Conservation (phyloP, 2,797 vertebrate genomes). For the Lithobates pipiens region DNA sequence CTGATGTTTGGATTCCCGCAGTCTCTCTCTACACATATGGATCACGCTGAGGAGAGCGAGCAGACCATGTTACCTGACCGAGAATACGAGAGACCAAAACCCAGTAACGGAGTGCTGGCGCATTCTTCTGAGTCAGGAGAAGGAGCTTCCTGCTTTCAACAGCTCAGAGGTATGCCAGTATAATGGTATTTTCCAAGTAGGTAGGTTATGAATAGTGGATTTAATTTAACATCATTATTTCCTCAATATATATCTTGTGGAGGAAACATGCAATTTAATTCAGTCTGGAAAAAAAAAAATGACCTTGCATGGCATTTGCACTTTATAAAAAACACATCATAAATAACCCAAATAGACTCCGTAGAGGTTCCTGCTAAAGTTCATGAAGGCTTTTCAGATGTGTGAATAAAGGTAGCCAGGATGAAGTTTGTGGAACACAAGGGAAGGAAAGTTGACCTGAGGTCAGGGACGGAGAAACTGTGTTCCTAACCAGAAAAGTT, state of each 20-base stretch:
- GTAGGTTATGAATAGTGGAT: too few species aligned
- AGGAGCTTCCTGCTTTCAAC: slow-evolving; percentile 90
- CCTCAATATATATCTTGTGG: background rate
- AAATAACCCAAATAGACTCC: background rate
- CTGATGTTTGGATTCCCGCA: slow-evolving; percentile 98
- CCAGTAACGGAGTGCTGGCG: slow-evolving; percentile 85
- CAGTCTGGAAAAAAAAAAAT: background rate
- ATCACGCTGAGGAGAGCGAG: slow-evolving; percentile 83
- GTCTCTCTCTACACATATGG: slow-evolving; percentile 80
- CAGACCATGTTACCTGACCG: slow-evolving; percentile 91
- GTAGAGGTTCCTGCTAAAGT: background rate
- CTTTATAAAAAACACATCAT: background rate
- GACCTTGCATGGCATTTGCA: background rate
- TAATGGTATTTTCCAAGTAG: background rate
- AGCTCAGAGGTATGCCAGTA: slow-evolving; percentile 87
- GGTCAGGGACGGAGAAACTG: slow-evolving; percentile 17
- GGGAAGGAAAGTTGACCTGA: background rate
- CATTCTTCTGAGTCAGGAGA: slow-evolving; percentile 77
- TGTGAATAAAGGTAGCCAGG: background rate
- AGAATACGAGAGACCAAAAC: slow-evolving; percentile 86
- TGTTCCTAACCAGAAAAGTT: background rate
- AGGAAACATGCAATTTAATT: too few species aligned
- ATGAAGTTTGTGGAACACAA: background rate
- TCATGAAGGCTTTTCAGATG: background rate
- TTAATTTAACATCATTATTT: too few species aligned